Evolutionary conservation across 2,113 vertebrate genomes (phyloP).

Genomic region (Bufo gargarizans): DNA sequence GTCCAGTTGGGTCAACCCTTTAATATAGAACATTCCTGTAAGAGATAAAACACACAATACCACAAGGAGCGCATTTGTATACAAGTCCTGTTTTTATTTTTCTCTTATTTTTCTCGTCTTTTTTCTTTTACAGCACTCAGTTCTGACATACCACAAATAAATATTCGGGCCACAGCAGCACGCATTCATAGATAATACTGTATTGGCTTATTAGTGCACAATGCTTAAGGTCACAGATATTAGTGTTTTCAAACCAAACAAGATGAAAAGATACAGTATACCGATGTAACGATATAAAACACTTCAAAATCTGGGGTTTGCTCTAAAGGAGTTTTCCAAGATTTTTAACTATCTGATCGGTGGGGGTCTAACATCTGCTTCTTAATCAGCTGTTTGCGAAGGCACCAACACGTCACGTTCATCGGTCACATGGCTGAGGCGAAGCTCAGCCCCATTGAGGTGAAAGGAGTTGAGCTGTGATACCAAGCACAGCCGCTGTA

Average conservation of each 20-base stretch:
- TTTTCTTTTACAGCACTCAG: background rate
- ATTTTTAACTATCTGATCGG: no score
- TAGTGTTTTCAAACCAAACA: conserved; percentile 2
- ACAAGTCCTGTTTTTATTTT: conserved; percentile 19
- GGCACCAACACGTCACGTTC: no score
- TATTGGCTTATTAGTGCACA: background rate
- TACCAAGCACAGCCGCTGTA: no score
- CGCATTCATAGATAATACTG: conserved; percentile 14
- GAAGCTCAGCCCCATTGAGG: no score
- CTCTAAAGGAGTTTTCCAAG: no score
- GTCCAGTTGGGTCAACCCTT: no score
- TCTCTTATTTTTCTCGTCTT: background rate
- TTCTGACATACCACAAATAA: conserved; percentile 11
- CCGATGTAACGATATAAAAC: background rate
- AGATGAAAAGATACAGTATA: background rate
- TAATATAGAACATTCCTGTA: background rate
- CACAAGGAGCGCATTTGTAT: background rate
- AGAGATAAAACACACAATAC: background rate
- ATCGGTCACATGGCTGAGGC: no score
- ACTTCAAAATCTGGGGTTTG: background rate
- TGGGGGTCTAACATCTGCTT: no score
- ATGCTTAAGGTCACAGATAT: background rate
- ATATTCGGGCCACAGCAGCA: conserved; percentile 17
- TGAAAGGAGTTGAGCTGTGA: no score
- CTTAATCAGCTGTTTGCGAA: no score